These are phyloP conservation scores for Pseudococcus viburni DNA, from an alignment of 2,888 invertebrate genomes.

Conservation along the genomic window DNA sequence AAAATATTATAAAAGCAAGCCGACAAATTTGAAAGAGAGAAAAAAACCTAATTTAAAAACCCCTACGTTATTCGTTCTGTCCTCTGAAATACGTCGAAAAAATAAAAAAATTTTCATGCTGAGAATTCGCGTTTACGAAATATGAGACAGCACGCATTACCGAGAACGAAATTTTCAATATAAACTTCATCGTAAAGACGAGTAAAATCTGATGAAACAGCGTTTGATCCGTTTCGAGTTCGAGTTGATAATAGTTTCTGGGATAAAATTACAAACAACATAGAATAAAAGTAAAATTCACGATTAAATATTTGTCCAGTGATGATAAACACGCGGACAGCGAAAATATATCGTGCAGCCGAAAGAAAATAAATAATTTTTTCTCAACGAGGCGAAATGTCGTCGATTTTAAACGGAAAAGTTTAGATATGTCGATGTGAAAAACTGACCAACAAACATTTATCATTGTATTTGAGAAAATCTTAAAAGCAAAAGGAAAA, in stretches of 20 bases:
- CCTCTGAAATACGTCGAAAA: too few relatives aligned
- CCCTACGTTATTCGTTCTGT: too few relatives aligned
- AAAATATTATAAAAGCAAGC: background rate
- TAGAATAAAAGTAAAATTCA: background rate
- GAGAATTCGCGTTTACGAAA: too few relatives aligned
- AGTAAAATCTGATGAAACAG: background rate
- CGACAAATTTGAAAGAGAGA: too few relatives aligned
- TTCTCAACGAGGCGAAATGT: constrained; percentile 7
- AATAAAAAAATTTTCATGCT: too few relatives aligned
- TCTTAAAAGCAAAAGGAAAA: constrained; percentile 44
- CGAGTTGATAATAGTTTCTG: background rate
- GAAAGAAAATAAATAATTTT: constrained; percentile 50
- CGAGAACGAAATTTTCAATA: background rate
- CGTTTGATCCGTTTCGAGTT: background rate
- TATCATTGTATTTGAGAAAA: constrained; percentile 61
- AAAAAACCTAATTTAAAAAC: too few relatives aligned
- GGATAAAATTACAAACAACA: background rate
- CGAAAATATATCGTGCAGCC: background rate
- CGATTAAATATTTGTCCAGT: background rate
- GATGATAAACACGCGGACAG: background rate
- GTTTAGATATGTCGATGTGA: constrained; percentile 59
- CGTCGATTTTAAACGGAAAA: constrained; percentile 59
- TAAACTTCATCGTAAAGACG: background rate
- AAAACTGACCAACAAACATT: constrained; percentile 52
- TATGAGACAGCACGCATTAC: too few relatives aligned